Percentiles rank a stretch among this genome's conserved stretches.
phyloP scores from a whole-genome alignment of 2,797 vertebrate species.

The Sciaenops ocellatus region DNA sequence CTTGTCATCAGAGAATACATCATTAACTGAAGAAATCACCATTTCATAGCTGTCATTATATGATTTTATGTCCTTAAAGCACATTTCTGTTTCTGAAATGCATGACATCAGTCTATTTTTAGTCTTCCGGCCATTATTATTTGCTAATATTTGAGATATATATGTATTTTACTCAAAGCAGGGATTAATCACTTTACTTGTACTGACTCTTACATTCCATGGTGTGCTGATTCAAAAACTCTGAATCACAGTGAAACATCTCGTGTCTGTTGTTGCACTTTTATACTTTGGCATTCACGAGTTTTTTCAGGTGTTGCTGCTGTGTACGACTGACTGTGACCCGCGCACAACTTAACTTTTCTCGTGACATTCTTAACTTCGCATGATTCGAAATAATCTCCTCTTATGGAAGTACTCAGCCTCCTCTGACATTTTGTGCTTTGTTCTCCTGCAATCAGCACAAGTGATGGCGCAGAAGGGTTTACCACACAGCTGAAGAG shows the following conservation, averaged over 20 bases:
- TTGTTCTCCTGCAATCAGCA: neutral
- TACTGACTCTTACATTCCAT: neutral
- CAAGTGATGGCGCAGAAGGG: neutral
- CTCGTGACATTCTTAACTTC: neutral
- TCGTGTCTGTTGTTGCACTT: neutral
- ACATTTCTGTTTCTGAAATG: neutral
- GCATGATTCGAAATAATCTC: neutral
- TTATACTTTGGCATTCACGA: neutral
- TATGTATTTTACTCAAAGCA: neutral
- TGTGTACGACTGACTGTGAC: neutral
- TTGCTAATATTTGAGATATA: conserved; percentile 9
- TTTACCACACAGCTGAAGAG: neutral
- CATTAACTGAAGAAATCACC: conserved; percentile 27
- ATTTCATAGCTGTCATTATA: conserved; percentile 12
- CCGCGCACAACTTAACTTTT: neutral
- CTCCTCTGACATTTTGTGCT: neutral
- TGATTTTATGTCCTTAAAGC: neutral
- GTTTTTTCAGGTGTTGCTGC: neutral
- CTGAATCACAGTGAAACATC: neutral
- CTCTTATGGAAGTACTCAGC: neutral
- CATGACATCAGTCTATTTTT: neutral
- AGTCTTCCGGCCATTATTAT: neutral
- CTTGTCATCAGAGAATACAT: conserved; percentile 53
- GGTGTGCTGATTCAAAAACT: neutral
- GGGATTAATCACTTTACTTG: conserved; percentile 5